phyloP scores from a whole-genome alignment of 2,888 invertebrate genomes.

The Thereva nobilitata region DNA sequence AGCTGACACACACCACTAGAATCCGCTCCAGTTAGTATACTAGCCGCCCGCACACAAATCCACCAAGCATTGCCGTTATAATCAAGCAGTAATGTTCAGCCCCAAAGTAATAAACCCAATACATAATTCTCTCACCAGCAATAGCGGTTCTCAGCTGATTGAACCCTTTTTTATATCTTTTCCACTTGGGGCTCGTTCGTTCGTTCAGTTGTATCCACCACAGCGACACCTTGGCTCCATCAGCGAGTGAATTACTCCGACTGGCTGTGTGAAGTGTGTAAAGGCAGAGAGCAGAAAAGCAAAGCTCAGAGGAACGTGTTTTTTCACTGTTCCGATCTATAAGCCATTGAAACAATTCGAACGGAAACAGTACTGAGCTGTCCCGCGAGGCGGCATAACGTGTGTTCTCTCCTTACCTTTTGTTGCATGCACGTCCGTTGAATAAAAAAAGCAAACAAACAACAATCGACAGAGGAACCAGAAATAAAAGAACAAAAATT shows the following conservation, averaged over 20 bases:
- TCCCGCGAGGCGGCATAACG: slow-evolving; percentile 43
- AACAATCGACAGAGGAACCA: background rate
- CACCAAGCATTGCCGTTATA: too few relatives aligned
- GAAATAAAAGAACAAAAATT: background rate
- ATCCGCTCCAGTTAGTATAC: too few relatives aligned
- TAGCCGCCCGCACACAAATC: too few relatives aligned
- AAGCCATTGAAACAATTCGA: slow-evolving; percentile 39
- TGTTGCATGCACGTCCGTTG: slow-evolving; percentile 4
- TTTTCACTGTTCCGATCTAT: slow-evolving; percentile 27
- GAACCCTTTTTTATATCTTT: too few relatives aligned
- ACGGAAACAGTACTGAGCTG: slow-evolving; percentile 43
- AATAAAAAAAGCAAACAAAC: background rate
- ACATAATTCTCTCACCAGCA: too few relatives aligned
- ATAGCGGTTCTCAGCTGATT: too few relatives aligned
- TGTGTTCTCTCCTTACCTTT: slow-evolving; percentile 32
- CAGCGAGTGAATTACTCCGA: background rate
- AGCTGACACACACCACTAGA: too few relatives aligned
- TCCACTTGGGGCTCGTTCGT: too few relatives aligned
- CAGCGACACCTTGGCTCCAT: too few relatives aligned
- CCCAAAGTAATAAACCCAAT: too few relatives aligned
- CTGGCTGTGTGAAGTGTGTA: background rate
- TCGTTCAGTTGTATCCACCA: too few relatives aligned
- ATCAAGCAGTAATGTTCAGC: too few relatives aligned
- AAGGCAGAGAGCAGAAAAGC: slow-evolving; percentile 22
- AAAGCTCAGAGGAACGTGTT: slow-evolving; percentile 10